phyloP scores from a whole-genome alignment of 2,113 vertebrate species.

The Bufo gargarizans region DNA sequence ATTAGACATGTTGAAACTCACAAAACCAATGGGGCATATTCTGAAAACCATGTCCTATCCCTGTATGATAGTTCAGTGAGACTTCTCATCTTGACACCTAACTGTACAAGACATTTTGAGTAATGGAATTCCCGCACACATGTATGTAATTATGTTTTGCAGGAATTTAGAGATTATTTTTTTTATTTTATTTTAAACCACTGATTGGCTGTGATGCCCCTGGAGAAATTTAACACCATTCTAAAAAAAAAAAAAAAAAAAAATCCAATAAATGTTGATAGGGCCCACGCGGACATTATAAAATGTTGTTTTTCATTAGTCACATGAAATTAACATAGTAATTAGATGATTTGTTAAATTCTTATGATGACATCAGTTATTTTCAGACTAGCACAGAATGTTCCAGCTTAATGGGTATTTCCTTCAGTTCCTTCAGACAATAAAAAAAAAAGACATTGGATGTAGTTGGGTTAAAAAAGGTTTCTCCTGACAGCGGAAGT shows the following conservation, averaged over 20 bases:
- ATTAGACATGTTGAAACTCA: neutral
- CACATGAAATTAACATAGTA: slow-evolving; percentile 39
- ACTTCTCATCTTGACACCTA: neutral
- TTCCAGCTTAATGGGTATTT: slow-evolving; percentile 60
- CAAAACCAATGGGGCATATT: neutral
- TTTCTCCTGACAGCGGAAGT: slow-evolving; percentile 57
- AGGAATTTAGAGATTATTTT: neutral
- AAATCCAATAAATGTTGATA: neutral
- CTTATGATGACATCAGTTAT: slow-evolving; percentile 19
- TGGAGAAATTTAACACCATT: slow-evolving; percentile 24
- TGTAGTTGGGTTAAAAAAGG: neutral
- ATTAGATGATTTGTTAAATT: slow-evolving; percentile 44
- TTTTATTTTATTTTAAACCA: slow-evolving; percentile 6
- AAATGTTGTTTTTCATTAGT: slow-evolving; percentile 30
- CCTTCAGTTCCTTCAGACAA: slow-evolving; percentile 61
- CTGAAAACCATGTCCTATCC: neutral
- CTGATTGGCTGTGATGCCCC: neutral
- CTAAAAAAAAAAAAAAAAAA: slow-evolving; percentile 15
- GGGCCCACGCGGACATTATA: slow-evolving; percentile 16
- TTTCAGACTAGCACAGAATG: slow-evolving; percentile 43
- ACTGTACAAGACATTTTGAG: neutral
- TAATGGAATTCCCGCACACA: neutral
- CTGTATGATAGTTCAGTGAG: neutral
- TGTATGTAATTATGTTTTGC: slow-evolving; percentile 16
- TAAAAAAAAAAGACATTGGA: slow-evolving; percentile 51